A percentile compares a stretch with the other conserved stretches of the same genome.
phyloP scores from a whole-genome alignment of 2,888 invertebrate genomes.

The Tachystola acroxantha region DNA sequence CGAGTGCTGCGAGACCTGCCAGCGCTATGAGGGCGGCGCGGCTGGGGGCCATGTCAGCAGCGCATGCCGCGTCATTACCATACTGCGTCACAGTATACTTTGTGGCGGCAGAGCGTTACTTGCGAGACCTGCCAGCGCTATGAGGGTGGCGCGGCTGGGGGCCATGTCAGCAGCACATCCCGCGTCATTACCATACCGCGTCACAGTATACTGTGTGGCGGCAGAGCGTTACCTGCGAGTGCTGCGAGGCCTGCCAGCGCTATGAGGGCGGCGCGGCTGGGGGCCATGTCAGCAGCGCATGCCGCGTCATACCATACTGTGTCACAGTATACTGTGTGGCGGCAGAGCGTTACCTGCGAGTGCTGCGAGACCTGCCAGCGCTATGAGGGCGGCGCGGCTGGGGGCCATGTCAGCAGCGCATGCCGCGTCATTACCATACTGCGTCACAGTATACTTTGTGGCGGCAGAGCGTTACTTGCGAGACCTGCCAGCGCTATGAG shows the following conservation, averaged over 20 bases:
- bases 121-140: not conserved
- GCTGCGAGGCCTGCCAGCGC: conserved; percentile 70
- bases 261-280: conserved; percentile 72
- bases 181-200: no score
- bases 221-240: conserved; percentile 69
- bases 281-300: conserved; percentile 75
- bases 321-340: no score
- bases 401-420: conserved; percentile 75
- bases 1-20: conserved; percentile 70
- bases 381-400: conserved; percentile 72
- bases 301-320: no score
- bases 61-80: conserved; percentile 13
- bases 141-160: conserved; percentile 71
- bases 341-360: conserved; percentile 69
- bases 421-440: conserved; percentile 62
- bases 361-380: conserved; percentile 71
- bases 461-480: conserved; percentile 68
- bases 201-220: no score
- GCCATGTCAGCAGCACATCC: conserved; percentile 76
- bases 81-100: no score
- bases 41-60: not conserved
- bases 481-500: conserved; percentile 70
- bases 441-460: no score
- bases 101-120: no score
- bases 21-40: no score